phyloP scores from a whole-genome alignment of 2,113 vertebrate genomes.

The Macquaria ambigua region DNA sequence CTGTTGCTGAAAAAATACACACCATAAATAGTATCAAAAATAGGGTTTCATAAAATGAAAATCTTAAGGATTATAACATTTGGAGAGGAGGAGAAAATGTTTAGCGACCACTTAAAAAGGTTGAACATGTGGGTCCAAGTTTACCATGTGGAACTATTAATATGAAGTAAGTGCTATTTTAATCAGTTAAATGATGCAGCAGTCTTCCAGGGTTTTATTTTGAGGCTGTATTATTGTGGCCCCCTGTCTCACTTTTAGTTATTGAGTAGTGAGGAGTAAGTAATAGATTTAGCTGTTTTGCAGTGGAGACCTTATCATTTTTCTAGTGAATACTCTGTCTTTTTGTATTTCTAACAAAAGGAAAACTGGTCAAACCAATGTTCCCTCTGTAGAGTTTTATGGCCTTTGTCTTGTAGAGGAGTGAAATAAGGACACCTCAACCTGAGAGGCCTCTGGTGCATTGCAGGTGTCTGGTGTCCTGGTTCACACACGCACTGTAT shows the following conservation, averaged over 20 bases:
- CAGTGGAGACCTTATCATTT: background rate
- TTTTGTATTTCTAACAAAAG: conserved; percentile 12
- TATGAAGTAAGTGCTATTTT: background rate
- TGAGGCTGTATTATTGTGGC: background rate
- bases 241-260: too few species aligned
- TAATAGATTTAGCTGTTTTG: background rate
- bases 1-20: too few species aligned
- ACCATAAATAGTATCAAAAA: background rate
- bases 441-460: conserved; percentile 33
- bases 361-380: conserved; percentile 6
- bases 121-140: too few species aligned
- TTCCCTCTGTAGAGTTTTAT: conserved; percentile 28
- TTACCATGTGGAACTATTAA: background rate
- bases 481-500: conserved; percentile 3
- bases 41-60: background rate
- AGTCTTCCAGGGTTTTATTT: background rate
- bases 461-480: conserved; percentile 51
- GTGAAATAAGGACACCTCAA: conserved; percentile 38
- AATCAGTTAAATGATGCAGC: background rate
- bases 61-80: background rate
- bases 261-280: too few species aligned
- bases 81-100: background rate
- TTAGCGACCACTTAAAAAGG: background rate
- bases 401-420: conserved; percentile 37
- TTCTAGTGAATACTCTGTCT: background rate